Evolutionary conservation across 2,888 invertebrate species (phyloP), one percentile per base, ranked within the genome.

Genomic region (Cantharis rustica): DNA sequence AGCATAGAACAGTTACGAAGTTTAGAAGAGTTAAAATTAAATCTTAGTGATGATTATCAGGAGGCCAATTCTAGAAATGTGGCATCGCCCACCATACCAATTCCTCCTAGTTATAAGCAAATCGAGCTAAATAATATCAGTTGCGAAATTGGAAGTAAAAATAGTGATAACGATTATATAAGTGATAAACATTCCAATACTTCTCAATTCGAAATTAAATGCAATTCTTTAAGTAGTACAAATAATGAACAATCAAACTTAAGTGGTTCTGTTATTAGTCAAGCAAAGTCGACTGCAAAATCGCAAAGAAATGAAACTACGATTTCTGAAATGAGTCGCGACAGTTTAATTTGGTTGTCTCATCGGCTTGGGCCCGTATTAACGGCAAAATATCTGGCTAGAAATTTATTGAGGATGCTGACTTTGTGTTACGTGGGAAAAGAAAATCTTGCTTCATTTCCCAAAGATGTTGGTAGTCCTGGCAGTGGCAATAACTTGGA

Each of bases 321-420:
- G 85, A 94, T 95, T 79, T 95, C 96, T 0, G 96, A 96, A 85
- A 95, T 96, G 93, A 95, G 95, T 84, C 92, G 93, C 0, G 96
- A 96, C 84, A 96, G 96, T 84, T 89, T 97, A 0, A 93, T 96
- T 78, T 98, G 98, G 98, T 86, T 99, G 76, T 94, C 97, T 0
- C 96, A 98, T 88, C 92, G 98, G 79, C 89, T 99, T 16, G 99
- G 99, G 0, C 98, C 99, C 0, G 96, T 98, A 68, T 90, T 99
- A 20, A 97, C 97, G 0, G 96, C 98, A 62, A 93, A 96, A 81
- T 95, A 96, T 89, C 90, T 99, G 26, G 95, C 98, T 0, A 91
- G 96, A 77, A 98, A 98, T 89, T 90, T 99, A 80, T 90, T 99
- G 11, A 93, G 98, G 84, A 98, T 99, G 96, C 89, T 99, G 72